phyloP scores from a whole-genome alignment of 2,113 vertebrate species.

The Etheostoma cragini region DNA sequence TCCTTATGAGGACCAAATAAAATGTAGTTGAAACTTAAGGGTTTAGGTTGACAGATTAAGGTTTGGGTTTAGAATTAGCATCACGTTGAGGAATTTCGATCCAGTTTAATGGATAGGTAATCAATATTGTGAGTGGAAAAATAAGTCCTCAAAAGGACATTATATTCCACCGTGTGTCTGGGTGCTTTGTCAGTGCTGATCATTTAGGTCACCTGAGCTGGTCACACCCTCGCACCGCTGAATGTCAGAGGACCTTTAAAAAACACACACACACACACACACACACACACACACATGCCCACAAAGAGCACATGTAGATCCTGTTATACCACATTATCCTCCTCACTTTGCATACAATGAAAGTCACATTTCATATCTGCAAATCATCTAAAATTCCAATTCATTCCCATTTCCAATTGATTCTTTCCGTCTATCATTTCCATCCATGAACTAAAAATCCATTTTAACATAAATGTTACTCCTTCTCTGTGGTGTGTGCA shows the following conservation, averaged over 20 bases:
- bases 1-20: background rate
- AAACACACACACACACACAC: slow-evolving; percentile 15
- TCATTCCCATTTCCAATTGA: background rate
- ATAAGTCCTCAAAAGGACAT: background rate
- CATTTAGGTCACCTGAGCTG: slow-evolving; percentile 55
- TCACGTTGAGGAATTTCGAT: background rate
- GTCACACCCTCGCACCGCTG: slow-evolving; percentile 40
- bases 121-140: background rate
- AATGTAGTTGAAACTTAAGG: background rate
- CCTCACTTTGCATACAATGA: slow-evolving; percentile 23
- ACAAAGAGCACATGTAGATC: slow-evolving; percentile 19
- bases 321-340: background rate
- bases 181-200: slow-evolving; percentile 38
- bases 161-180: background rate
- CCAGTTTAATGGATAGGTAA: background rate
- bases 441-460: background rate
- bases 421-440: slow-evolving; percentile 9
- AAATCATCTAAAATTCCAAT: background rate
- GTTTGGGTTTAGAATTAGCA: background rate
- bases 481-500: background rate
- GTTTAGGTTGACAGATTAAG: background rate
- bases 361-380: slow-evolving; percentile 32
- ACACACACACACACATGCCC: background rate
- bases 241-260: slow-evolving; percentile 31
- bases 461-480: slow-evolving; percentile 1